Evolutionary conservation across 2,888 invertebrate species (phyloP), one percentile per base, ranked within the genome.

Genomic region (Mythimna impura): DNA sequence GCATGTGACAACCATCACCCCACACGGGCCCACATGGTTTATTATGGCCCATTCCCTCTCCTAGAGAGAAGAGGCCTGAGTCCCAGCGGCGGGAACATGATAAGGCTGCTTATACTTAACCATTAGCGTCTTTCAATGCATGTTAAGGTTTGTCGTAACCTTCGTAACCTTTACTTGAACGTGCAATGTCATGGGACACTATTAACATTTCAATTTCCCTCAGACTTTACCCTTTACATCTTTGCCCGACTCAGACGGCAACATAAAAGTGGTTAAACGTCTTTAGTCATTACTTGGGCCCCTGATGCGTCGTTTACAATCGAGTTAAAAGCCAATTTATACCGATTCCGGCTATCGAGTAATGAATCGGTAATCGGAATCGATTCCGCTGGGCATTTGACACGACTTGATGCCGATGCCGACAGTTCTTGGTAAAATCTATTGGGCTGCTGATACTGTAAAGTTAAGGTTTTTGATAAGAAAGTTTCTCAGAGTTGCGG

Each of bases 301-400:
- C 72, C 65, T 34, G 34, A 69, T 65, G 43, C 54, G 52, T 65
- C 71, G 66, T 60, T 73, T 70, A 65, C 78, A 78, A 71, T 62
- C 72, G 70, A 76, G 40, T 74, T 64, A 60, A 70, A 75, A 61
- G 67, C 68, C 80, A 71, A 82, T 78, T 84, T 74, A 78, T 66
- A 73, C 30, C 72, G 71, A 78, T 83, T 83, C 76, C 34, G 69
- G 70, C 52, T 61, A 85, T 74, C 68, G 43, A 73, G 47, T 78
- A 82, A 66, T 71, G 64, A 76, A 76, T 79, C 55, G 64, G 60
- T 80, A 73, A 73, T 75, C 43, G 77, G 71, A 78, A 73, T 84
- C 71, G 71, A 75, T 78, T 73, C 54, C 63, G 17, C 22, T 66
- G 63, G 58, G 71, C 73, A 73, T 76, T 73, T 78, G 58, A 82